Evolutionary conservation across 53 echinoderm and acorn worm genomes (phyloP).

Genomic region (Hippasteria phrygiana): DNA sequence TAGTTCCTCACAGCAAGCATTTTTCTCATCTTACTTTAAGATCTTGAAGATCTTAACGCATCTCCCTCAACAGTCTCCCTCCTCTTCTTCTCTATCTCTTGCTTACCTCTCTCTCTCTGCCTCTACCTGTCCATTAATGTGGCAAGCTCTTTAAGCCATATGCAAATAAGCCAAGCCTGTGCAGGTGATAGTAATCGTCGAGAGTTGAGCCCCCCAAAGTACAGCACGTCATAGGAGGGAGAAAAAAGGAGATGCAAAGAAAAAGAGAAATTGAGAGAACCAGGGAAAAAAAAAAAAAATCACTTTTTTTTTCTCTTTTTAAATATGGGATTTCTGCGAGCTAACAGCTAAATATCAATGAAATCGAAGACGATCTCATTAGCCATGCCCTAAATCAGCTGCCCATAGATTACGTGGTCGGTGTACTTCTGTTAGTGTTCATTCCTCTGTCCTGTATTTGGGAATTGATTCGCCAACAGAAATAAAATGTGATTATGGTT

Average conservation of each 20-base stretch:
- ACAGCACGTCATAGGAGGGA: conserved; percentile 18
- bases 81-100: background rate
- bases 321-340: conserved; percentile 43
- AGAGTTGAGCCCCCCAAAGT: conserved; percentile 50
- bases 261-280: too few relatives aligned
- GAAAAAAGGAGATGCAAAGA: background rate
- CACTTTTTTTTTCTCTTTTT: conserved; percentile 21
- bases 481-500: background rate
- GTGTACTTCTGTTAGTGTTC: conserved; percentile 44
- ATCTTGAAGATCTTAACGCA: conserved; percentile 55
- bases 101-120: background rate
- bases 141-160: conserved; percentile 56
- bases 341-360: conserved; percentile 55
- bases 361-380: conserved; percentile 61
- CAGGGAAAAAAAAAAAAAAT: conserved; percentile 1
- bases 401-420: conserved; percentile 42
- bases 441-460: background rate
- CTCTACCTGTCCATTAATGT: conserved; percentile 54
- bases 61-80: background rate
- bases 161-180: conserved; percentile 39
- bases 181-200: conserved; percentile 49
- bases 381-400: conserved; percentile 56
- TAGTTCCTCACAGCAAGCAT: conserved; percentile 11
- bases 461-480: conserved; percentile 39
- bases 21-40: background rate